Base-by-base conservation (phyloP, 1,140 invertebrate species). In the Temnothorax longispinosus region DNA sequence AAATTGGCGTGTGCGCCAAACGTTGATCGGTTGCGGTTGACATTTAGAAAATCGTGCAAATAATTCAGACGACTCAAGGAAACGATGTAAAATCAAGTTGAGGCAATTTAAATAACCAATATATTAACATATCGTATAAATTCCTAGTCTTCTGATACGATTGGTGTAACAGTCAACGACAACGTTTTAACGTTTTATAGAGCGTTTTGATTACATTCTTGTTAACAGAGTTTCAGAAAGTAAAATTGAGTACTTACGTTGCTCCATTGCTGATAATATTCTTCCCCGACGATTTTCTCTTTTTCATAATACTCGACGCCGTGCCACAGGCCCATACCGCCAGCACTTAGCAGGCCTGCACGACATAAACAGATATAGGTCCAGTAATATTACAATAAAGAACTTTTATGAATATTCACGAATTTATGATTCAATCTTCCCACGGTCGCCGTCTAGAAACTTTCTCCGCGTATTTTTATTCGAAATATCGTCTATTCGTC, bases 231-330 rank as follows among this genome's bases (percentile, higher is more conserved):
- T 60, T 21, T 41, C 2, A 18, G 6, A 84, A 21, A 15, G 11
- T 38, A 54, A 5, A 80, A 80, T 80, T 69, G 13, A 69, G 13
- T 54, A 67, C 97, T 97, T 97, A 99, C 98, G 95, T 97, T 97
- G 94, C 97, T 98, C 98, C 98, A 99, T 93, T 98, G 97, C 94
- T 98, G 98, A 93, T 98, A 99, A 93, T 97, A 98, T 92, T 98
- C 97, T 92, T 98, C 97, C 54, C 98, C 98, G 72, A 98, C 98
- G 44, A 98, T 97, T 95, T 98, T 98, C 94, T 99, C 98, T 94
- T 98, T 98, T 94, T 99, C 98, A 92, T 98, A 99, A 95, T 99
- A 99, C 94, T 99, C 98, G 32, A 99, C 98, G 47, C 98, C 98
- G 94, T 99, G 98, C 98, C 98, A 99, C 44, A 99, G 96, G 71